phyloP scores from a whole-genome alignment of 2,888 invertebrate species.

The Agriopis leucophaearia region DNA sequence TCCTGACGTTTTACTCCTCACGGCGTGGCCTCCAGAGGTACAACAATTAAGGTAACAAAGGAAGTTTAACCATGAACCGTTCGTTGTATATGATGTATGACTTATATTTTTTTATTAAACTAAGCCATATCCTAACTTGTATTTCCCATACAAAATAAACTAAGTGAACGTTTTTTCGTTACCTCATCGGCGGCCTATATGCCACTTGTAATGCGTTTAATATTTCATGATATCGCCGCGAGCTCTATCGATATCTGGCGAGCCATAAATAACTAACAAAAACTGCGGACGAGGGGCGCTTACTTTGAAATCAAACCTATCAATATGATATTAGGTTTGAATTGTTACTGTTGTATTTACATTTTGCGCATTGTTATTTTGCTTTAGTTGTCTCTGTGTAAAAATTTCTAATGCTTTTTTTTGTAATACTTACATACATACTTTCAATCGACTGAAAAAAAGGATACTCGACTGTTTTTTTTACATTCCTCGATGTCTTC shows the following conservation, averaged over 20 bases:
- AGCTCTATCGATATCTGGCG: slow-evolving; percentile 79
- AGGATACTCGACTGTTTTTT: too few relatives aligned
- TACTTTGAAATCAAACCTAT: slow-evolving; percentile 76
- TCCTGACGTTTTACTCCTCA: too few relatives aligned
- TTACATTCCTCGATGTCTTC: too few relatives aligned
- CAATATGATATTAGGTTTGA: slow-evolving; percentile 82
- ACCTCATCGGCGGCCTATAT: slow-evolving; percentile 82
- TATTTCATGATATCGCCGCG: slow-evolving; percentile 84
- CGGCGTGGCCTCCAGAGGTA: too few relatives aligned
- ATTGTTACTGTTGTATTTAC: slow-evolving; percentile 60
- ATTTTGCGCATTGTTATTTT: slow-evolving; percentile 29
- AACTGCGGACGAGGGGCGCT: slow-evolving; percentile 65
- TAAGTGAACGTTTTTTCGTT: slow-evolving; percentile 77
- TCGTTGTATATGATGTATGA: too few relatives aligned
- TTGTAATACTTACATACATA: too few relatives aligned
- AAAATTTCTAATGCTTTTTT: background rate
- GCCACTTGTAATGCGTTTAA: slow-evolving; percentile 86
- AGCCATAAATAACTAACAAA: slow-evolving; percentile 83
- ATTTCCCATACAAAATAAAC: slow-evolving; percentile 62
- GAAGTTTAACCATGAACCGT: too few relatives aligned
- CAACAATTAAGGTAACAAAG: too few relatives aligned
- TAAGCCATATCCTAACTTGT: slow-evolving; percentile 52
- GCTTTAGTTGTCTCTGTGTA: background rate
- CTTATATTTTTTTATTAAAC: too few relatives aligned
- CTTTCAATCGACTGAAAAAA: too few relatives aligned